phyloP scores from a whole-genome alignment of 2,888 invertebrate genomes.

The Lasioglossum leucozonium region DNA sequence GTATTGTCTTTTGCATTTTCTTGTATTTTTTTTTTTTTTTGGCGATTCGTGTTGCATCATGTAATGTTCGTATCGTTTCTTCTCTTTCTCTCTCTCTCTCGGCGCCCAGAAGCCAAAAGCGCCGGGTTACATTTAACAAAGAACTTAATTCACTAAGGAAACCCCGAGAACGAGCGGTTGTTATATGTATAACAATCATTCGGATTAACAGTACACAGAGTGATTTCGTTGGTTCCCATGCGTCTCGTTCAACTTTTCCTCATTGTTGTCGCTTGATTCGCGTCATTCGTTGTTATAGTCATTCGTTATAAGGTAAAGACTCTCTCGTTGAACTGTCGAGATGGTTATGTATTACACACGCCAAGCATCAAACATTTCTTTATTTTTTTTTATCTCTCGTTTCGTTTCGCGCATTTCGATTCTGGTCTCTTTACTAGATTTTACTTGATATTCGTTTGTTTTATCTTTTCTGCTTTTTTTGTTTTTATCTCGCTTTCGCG shows the following conservation, averaged over 20 bases:
- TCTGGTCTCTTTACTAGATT: constrained; percentile 50
- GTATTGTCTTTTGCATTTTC: constrained; percentile 33
- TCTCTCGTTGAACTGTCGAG: constrained; percentile 64
- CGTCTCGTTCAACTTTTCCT: constrained; percentile 40
- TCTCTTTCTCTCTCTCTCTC: neutral
- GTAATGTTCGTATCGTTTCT: neutral
- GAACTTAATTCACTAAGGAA: constrained; percentile 61
- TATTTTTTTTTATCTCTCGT: too few species aligned
- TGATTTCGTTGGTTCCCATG: constrained; percentile 42
- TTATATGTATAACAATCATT: constrained; percentile 49
- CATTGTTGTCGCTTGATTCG: neutral
- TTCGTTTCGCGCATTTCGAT: constrained; percentile 72
- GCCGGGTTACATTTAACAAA: constrained; percentile 59
- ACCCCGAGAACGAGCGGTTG: constrained; percentile 65
- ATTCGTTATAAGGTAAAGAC: constrained; percentile 9
- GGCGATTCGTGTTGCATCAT: neutral
- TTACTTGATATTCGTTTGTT: constrained; percentile 45
- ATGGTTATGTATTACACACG: constrained; percentile 36
- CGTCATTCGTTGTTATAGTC: constrained; percentile 13
- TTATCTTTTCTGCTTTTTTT: constrained; percentile 46
- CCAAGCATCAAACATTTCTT: constrained; percentile 43
- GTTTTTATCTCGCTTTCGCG: constrained; percentile 45
- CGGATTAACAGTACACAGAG: constrained; percentile 44
- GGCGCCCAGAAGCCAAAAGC: constrained; percentile 70
- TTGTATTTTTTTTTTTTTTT: too few species aligned